phyloP scores from a whole-genome alignment of 1,140 invertebrate species.

The Cecropterus lyciades region DNA sequence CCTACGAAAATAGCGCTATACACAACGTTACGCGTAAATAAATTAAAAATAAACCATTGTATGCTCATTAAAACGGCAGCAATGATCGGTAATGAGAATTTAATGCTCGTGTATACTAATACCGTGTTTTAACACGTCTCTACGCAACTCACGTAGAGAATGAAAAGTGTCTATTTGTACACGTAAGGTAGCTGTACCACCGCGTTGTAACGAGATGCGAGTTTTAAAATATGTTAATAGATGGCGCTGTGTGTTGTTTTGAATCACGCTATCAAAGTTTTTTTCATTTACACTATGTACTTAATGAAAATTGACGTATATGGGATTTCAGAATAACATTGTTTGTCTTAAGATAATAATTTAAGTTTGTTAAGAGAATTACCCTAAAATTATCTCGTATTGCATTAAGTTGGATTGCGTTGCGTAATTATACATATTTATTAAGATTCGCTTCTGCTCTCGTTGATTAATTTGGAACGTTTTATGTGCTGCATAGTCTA shows the following conservation, averaged over 20 bases:
- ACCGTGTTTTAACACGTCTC: constrained; percentile 24
- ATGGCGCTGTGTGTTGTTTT: background rate
- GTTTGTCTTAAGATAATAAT: too few relatives aligned
- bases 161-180: constrained; percentile 26
- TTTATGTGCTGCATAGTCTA: too few relatives aligned
- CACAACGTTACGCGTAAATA: background rate
- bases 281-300: too few relatives aligned
- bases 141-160: constrained; percentile 18
- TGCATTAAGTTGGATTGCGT: too few relatives aligned
- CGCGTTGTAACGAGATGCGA: background rate
- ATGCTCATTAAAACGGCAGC: constrained; percentile 4
- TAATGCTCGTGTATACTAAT: constrained; percentile 10
- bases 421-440: too few relatives aligned
- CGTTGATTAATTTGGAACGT: too few relatives aligned
- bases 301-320: too few relatives aligned
- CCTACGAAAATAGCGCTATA: background rate
- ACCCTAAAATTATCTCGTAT: too few relatives aligned
- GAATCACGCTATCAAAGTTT: background rate
- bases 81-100: constrained; percentile 21
- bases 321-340: too few relatives aligned
- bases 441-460: too few relatives aligned
- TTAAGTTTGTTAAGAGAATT: too few relatives aligned
- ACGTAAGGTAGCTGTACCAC: background rate
- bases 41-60: constrained; percentile 20
- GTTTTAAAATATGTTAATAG: background rate